phyloP scores from a whole-genome alignment of 2,888 invertebrate species.

The Pachycephus smyrnensis region DNA sequence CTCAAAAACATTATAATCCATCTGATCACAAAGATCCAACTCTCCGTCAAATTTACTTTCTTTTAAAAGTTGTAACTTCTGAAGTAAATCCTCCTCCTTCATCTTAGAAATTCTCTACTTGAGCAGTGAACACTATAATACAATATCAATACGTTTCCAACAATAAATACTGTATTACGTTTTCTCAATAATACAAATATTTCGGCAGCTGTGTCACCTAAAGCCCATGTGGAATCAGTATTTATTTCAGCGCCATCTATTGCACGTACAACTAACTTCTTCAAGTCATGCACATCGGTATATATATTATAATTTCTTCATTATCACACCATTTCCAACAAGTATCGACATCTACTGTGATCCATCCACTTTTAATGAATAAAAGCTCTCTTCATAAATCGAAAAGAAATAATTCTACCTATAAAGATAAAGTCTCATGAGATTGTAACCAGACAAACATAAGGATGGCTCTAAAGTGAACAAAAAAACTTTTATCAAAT shows the following conservation, averaged over 20 bases:
- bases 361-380: neutral
- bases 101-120: neutral
- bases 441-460: too few relatives aligned
- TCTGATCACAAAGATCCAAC: conserved; percentile 42
- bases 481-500: neutral
- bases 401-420: neutral
- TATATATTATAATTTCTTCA: neutral
- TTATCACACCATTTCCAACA: neutral
- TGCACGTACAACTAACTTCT: neutral
- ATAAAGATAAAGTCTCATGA: neutral
- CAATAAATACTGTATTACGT: neutral
- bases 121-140: neutral
- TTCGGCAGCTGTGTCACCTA: neutral
- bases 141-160: neutral
- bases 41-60: conserved; percentile 44
- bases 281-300: neutral
- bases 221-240: neutral
- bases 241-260: neutral
- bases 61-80: conserved; percentile 32
- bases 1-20: conserved; percentile 68
- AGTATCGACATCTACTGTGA: neutral
- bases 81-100: conserved; percentile 30
- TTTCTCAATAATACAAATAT: neutral
- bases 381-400: neutral
- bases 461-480: neutral